phyloP scores from a whole-genome alignment of 2,888 invertebrate species.

The Coenonympha arcania region DNA sequence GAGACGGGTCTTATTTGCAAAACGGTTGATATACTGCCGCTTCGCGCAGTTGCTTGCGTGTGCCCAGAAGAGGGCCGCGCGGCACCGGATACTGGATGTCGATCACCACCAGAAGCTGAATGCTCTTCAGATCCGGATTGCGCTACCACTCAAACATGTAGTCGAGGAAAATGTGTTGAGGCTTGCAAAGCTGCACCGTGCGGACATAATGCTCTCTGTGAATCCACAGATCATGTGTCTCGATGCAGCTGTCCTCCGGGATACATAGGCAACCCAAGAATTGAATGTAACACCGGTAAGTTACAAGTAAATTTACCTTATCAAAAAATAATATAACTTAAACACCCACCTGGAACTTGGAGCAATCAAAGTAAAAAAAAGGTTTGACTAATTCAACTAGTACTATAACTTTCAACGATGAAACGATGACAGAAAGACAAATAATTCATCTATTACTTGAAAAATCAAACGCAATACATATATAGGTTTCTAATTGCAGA shows the following conservation, averaged over 20 bases:
- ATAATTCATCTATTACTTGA: not conserved
- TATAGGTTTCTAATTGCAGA: slow-evolving; percentile 38
- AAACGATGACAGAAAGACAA: no score
- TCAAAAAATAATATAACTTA: no score
- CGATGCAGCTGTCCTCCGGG: slow-evolving; percentile 85
- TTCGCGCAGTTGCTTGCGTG: slow-evolving; percentile 88
- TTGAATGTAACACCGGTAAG: slow-evolving; percentile 80
- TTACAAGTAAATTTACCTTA: slow-evolving; percentile 7
- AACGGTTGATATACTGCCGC: slow-evolving; percentile 83
- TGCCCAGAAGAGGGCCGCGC: slow-evolving; percentile 87
- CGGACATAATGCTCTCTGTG: slow-evolving; percentile 88
- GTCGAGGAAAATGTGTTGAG: slow-evolving; percentile 82
- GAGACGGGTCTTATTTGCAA: slow-evolving; percentile 84
- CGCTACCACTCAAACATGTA: slow-evolving; percentile 80
- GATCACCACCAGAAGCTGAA: slow-evolving; percentile 73
- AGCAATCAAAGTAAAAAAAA: no score
- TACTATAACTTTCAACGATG: not conserved
- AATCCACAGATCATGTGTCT: slow-evolving; percentile 82
- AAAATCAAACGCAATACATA: no score
- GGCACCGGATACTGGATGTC: slow-evolving; percentile 82
- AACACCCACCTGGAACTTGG: no score
- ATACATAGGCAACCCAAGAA: slow-evolving; percentile 84
- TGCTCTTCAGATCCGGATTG: slow-evolving; percentile 86
- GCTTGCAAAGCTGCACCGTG: slow-evolving; percentile 85
- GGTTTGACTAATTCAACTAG: not conserved